These are phyloP conservation scores for Hippocampus comes DNA, from an alignment of 2,113 vertebrate species.

Conservation along the genomic window DNA sequence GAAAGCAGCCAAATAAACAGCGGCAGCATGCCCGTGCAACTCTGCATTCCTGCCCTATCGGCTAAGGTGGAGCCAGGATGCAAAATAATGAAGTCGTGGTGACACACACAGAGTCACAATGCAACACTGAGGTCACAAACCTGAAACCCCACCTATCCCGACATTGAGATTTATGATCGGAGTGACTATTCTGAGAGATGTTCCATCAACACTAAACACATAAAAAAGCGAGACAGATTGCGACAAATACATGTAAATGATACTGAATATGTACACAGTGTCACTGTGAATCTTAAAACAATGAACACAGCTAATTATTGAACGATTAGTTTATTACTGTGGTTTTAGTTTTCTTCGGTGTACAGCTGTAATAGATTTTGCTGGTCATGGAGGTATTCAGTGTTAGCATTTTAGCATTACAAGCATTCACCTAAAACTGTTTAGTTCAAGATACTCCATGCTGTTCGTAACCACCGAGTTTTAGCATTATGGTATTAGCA, in stretches of 20 bases:
- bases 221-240: not conserved
- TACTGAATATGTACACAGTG: not conserved
- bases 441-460: no score
- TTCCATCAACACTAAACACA: not conserved
- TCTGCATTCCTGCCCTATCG: slow-evolving; percentile 18
- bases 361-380: no score
- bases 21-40: not conserved
- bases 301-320: no score
- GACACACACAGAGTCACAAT: not conserved
- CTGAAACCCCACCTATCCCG: not conserved
- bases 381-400: no score
- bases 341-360: no score
- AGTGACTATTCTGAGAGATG: not conserved
- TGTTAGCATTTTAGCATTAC: no score
- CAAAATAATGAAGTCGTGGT: slow-evolving; percentile 14
- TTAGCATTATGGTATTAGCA: not conserved
- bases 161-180: not conserved
- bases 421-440: no score
- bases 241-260: not conserved
- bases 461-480: no score
- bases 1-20: slow-evolving; percentile 6
- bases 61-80: slow-evolving; percentile 18
- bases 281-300: no score
- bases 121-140: not conserved
- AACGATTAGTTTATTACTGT: no score